A percentile compares a stretch with the other conserved stretches of the same genome.
Conservation (phyloP, 2,888 invertebrate genomes). For the Chymomyza procnemis region DNA sequence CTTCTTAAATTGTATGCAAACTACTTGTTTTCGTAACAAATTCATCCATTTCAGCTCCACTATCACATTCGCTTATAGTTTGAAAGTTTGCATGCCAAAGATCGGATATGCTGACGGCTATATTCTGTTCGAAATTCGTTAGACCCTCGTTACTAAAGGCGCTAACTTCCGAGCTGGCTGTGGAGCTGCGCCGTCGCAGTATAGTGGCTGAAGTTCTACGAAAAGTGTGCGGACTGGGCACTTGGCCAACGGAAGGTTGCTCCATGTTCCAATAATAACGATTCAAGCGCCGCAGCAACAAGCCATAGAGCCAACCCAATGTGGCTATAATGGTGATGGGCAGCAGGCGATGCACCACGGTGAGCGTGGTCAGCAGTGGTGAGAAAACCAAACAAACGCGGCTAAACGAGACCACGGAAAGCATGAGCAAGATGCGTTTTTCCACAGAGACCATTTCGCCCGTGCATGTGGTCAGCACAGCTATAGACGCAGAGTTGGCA, state of each 20-base stretch:
- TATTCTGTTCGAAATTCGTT: conserved; percentile 50
- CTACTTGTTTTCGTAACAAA: not conserved
- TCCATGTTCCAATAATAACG: conserved; percentile 73
- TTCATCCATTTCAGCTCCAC: conserved; percentile 22
- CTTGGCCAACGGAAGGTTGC: conserved; percentile 64
- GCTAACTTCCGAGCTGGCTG: conserved; percentile 54
- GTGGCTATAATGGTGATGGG: conserved; percentile 75
- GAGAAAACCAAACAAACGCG: conserved; percentile 71
- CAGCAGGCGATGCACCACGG: conserved; percentile 68
- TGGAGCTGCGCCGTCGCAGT: conserved; percentile 63
- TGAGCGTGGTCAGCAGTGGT: conserved; percentile 70
- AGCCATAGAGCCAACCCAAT: conserved; percentile 71
- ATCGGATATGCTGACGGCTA: conserved; percentile 70
- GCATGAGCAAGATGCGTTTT: conserved; percentile 66
- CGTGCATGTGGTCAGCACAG: conserved; percentile 77
- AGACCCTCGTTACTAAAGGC: conserved; percentile 44
- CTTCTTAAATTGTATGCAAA: not conserved
- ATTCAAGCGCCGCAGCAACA: conserved; percentile 72
- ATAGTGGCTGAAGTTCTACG: conserved; percentile 67
- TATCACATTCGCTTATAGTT: conserved; percentile 50
- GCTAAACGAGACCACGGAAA: conserved; percentile 73
- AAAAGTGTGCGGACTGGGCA: conserved; percentile 73
- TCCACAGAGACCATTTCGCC: conserved; percentile 74
- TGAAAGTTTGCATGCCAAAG: conserved; percentile 67
- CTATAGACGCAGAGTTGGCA: conserved; percentile 75